Evolutionary conservation across 2,888 invertebrate genomes (phyloP).

Genomic region (Gandaritis pyraliata): DNA sequence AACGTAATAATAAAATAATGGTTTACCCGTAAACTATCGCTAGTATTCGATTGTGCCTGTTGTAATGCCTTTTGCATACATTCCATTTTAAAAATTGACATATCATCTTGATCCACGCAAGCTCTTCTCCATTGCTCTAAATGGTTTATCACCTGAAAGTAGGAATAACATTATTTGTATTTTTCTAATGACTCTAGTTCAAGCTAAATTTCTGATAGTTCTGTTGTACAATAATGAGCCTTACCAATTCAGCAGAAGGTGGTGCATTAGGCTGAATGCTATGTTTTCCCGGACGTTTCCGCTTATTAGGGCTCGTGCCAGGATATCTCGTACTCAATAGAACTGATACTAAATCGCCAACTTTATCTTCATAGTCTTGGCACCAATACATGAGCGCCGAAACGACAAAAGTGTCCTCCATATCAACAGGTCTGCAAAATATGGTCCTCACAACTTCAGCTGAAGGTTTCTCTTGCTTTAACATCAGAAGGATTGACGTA

Average conservation of each 20-base stretch:
- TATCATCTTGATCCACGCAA: slow-evolving; percentile 87
- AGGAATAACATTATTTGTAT: neutral
- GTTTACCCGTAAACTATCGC: slow-evolving; percentile 91
- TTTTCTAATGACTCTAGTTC: too few relatives aligned
- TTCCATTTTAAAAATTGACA: slow-evolving; percentile 94
- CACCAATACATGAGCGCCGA: slow-evolving; percentile 98
- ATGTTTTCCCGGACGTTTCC: slow-evolving; percentile 92
- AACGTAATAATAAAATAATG: neutral
- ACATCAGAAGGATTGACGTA: slow-evolving; percentile 93
- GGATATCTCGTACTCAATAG: slow-evolving; percentile 93
- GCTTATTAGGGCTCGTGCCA: slow-evolving; percentile 94
- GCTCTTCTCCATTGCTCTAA: slow-evolving; percentile 94
- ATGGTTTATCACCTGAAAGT: slow-evolving; percentile 91
- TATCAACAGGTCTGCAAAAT: slow-evolving; percentile 89
- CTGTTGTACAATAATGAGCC: slow-evolving; percentile 22
- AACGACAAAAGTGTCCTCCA: slow-evolving; percentile 94
- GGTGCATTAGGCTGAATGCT: slow-evolving; percentile 88
- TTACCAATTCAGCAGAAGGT: slow-evolving; percentile 91
- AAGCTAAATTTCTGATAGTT: too few relatives aligned
- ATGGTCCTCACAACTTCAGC: slow-evolving; percentile 93
- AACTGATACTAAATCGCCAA: slow-evolving; percentile 91
- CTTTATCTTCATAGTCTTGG: slow-evolving; percentile 94
- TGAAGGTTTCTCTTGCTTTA: slow-evolving; percentile 96
- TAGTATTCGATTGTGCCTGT: slow-evolving; percentile 93
- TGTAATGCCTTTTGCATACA: slow-evolving; percentile 96